Evolutionary conservation across 2,113 vertebrate species (phyloP).

Genomic region (Danio rerio): DNA sequence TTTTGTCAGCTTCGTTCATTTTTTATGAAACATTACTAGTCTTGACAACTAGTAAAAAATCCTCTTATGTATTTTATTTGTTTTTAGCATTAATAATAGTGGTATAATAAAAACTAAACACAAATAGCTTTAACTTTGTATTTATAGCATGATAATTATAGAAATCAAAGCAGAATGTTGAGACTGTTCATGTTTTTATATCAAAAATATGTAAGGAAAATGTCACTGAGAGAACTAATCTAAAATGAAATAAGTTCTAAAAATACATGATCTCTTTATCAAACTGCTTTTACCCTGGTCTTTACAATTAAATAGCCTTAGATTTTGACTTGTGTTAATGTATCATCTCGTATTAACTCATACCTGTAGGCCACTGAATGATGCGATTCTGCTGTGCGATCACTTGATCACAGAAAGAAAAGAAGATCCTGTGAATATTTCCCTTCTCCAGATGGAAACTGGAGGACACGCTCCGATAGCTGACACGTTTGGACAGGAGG

Average conservation of each 20-base stretch:
- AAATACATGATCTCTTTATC: not conserved
- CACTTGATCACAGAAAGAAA: slow-evolving; percentile 75
- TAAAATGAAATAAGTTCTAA: too few species aligned
- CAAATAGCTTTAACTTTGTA: not conserved
- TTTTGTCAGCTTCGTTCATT: too few species aligned
- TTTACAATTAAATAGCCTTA: not conserved
- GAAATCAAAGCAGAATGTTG: too few species aligned
- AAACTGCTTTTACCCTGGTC: not conserved
- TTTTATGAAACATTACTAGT: too few species aligned
- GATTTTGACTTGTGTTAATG: not conserved
- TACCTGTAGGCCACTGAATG: slow-evolving; percentile 73
- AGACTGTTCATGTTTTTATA: too few species aligned
- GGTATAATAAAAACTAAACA: not conserved
- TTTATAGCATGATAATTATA: not conserved
- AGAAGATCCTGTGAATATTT: slow-evolving; percentile 78
- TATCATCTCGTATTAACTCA: not conserved
- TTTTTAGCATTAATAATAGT: not conserved
- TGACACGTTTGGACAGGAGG: slow-evolving; percentile 71
- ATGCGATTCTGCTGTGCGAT: slow-evolving; percentile 62
- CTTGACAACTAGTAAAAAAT: too few species aligned
- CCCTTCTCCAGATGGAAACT: slow-evolving; percentile 77
- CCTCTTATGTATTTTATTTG: too few species aligned
- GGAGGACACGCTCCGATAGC: slow-evolving; percentile 72
- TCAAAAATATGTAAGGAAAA: too few species aligned
- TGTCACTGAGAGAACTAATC: too few species aligned